Percentiles rank a stretch among this genome's conserved stretches.
These are phyloP conservation scores for Drosophila macrospina DNA, from an alignment of 2,888 invertebrate species.

Conservation along the genomic window DNA sequence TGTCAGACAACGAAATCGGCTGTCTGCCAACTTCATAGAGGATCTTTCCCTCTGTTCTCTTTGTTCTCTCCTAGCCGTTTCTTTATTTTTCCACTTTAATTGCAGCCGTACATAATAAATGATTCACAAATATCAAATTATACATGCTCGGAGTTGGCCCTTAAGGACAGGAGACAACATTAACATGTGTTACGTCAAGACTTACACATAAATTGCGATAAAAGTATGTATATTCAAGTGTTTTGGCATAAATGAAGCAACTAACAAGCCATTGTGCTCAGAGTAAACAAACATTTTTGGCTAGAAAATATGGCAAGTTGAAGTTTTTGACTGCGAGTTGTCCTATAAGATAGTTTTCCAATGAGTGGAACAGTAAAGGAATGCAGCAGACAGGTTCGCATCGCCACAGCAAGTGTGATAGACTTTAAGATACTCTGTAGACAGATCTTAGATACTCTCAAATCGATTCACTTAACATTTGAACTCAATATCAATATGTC, in stretches of 20 bases:
- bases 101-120: constrained; percentile 43
- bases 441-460: no score
- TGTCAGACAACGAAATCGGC: constrained; percentile 26
- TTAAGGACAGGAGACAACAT: not conserved
- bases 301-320: no score
- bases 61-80: not conserved
- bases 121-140: constrained; percentile 39
- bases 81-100: constrained; percentile 23
- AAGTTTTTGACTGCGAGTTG: no score
- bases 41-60: constrained; percentile 1
- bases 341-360: no score
- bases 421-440: no score
- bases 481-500: no score
- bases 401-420: no score
- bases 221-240: not conserved
- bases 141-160: constrained; percentile 14
- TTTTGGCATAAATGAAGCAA: not conserved
- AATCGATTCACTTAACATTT: no score
- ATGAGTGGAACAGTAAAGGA: no score
- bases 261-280: not conserved
- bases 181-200: not conserved
- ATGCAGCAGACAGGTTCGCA: no score
- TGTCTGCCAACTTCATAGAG: constrained; percentile 11
- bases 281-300: no score
- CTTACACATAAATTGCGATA: not conserved